Conservation (phyloP, 1,140 invertebrate genomes). For the Riptortus pedestris region DNA sequence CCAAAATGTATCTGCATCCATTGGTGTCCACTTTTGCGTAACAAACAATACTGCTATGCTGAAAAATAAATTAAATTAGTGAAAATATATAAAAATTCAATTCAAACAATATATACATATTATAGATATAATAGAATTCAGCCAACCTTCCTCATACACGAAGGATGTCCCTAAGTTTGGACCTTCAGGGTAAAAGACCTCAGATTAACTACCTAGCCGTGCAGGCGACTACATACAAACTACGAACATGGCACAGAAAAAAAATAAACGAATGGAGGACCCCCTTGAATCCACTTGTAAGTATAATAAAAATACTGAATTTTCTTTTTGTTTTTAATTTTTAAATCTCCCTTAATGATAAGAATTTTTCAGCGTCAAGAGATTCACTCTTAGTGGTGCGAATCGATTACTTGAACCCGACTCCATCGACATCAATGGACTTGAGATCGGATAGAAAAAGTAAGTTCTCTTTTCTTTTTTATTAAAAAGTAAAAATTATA, state of each 20-base stretch:
- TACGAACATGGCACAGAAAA: too few species aligned
- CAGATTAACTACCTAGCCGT: too few species aligned
- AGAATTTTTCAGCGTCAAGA: neutral
- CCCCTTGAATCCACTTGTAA: constrained; percentile 13
- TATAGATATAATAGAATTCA: too few species aligned
- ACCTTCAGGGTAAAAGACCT: too few species aligned
- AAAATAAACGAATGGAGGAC: too few species aligned
- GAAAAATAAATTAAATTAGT: constrained; percentile 36
- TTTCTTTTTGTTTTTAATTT: neutral
- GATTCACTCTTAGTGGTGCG: neutral
- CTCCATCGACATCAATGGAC: neutral
- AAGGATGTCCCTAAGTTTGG: too few species aligned
- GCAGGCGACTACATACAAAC: too few species aligned
- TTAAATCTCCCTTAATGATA: neutral
- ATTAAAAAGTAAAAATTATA: too few species aligned
- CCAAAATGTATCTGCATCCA: constrained; percentile 83
- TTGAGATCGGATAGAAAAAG: neutral
- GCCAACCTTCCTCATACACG: too few species aligned
- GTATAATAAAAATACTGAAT: neutral
- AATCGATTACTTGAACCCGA: neutral
- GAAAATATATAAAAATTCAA: too few species aligned
- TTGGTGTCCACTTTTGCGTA: constrained; percentile 88
- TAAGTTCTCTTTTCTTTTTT: neutral
- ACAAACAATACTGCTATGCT: constrained; percentile 88
- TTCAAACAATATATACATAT: too few species aligned